Conservation (phyloP, 2,797 vertebrate species). For the Neosilurus hyrtlii region DNA sequence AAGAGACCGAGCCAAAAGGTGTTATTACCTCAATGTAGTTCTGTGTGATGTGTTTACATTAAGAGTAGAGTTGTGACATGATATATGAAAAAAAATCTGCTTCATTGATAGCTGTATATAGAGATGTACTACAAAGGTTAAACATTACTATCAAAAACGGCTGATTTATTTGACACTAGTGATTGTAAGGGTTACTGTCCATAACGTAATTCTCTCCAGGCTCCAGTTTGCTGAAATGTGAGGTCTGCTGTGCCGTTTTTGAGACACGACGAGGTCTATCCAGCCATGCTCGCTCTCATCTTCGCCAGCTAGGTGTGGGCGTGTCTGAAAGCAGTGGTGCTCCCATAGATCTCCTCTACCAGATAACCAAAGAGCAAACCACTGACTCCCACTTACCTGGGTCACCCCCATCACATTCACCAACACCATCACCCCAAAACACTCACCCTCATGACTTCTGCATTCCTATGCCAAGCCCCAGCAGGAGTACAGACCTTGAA, state of each 20-base stretch:
- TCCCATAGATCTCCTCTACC: constrained; percentile 85
- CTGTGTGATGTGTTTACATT: constrained; percentile 11
- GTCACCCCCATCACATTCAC: constrained; percentile 42
- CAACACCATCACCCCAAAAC: constrained; percentile 65
- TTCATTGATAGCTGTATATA: not conserved
- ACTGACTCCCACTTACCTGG: constrained; percentile 57
- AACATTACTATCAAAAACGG: not conserved
- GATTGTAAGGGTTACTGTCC: not conserved
- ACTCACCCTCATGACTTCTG: constrained; percentile 35
- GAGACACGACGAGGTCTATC: constrained; percentile 81
- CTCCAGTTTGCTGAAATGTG: constrained; percentile 71
- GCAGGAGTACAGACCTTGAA: constrained; percentile 63
- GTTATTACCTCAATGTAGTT: constrained; percentile 38
- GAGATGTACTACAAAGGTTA: not conserved
- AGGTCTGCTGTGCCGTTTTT: constrained; percentile 80
- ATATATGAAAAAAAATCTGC: not conserved
- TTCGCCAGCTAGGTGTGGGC: constrained; percentile 82
- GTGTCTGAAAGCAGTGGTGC: constrained; percentile 86
- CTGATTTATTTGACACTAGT: not conserved
- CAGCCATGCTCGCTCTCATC: constrained; percentile 79
- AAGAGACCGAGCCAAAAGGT: constrained; percentile 68
- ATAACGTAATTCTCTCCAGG: constrained; percentile 30
- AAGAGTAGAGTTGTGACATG: not conserved
- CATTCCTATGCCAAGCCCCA: constrained; percentile 25
- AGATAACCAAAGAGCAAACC: constrained; percentile 81